Base-by-base conservation (phyloP, 2,888 invertebrate species). In the Erebia ligea region DNA sequence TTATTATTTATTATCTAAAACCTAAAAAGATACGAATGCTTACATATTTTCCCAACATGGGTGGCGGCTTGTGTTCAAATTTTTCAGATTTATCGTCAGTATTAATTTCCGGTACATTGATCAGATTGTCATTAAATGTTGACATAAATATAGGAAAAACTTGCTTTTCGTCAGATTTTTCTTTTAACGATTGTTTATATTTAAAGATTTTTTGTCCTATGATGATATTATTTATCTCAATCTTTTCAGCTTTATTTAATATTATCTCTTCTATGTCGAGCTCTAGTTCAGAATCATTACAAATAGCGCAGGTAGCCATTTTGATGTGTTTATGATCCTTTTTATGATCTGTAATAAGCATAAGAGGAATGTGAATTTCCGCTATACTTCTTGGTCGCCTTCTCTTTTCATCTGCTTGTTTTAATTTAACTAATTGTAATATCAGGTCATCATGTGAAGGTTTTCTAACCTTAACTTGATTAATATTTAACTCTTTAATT, bases 141-240 rank as follows among this genome's bases (percentile, higher is more conserved):
- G 82, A 76, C 73, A 80, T 77, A 73, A 83, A 86, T 59, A 81
- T 68, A 50, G 85, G 84, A 21, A 68, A 56, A 10, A 72, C 59
- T 70, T 75, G 68, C 48, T 76, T 54, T 17, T 78, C 73, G 67
- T 75, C 71, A 17, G 58, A 64, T 71, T 78, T 79, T 50, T 79
- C 73, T 45, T 50, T 21, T 10, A 68, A 67, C 4, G 77, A 76
- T 19, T 73, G 71, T 76, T 80, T 86, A 67, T 78, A 76, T 75
- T 83, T 86, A 10, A 76, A 78, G 67, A 89, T 82, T 73, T 85
- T 83, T 70, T 82, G 75, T 1, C 89, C 88, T 61, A 86, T 81
- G 68, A 90, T 84, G 56, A 88, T 81, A 52, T 87, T 82, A 62
- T 61, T 68, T 13, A 71, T 58, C 71, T 77, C 71, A 13, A 76